Evolutionary conservation across 1,140 invertebrate species (phyloP).

Genomic region (Capitella teleta): DNA sequence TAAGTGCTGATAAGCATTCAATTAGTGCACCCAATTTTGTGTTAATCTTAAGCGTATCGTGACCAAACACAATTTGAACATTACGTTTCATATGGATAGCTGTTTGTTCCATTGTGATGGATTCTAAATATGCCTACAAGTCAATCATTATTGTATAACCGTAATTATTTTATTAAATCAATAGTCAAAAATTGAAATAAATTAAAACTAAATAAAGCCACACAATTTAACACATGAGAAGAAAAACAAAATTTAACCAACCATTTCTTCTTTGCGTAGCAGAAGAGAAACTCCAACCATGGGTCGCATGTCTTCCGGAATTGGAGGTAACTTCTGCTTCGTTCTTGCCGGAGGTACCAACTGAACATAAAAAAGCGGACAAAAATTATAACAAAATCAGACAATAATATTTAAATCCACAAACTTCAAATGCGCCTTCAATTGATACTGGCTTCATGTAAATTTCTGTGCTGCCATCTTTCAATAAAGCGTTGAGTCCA

Average conservation of each 20-base stretch:
- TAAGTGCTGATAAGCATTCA: too few relatives aligned
- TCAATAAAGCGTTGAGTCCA: slow-evolving; percentile 26
- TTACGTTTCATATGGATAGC: too few relatives aligned
- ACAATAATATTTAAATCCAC: neutral
- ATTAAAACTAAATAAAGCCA: too few relatives aligned
- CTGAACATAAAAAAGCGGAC: slow-evolving; percentile 14
- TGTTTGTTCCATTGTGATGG: too few relatives aligned
- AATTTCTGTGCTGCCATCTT: slow-evolving; percentile 37
- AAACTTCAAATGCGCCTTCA: slow-evolving; percentile 35
- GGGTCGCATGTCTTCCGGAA: slow-evolving; percentile 20
- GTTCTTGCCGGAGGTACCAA: slow-evolving; percentile 27
- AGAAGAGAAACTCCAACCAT: slow-evolving; percentile 33
- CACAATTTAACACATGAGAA: neutral
- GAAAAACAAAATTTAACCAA: neutral
- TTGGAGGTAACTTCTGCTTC: slow-evolving; percentile 20
- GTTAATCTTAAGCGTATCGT: too few relatives aligned
- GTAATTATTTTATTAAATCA: too few relatives aligned
- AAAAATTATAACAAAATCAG: neutral
- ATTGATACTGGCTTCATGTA: slow-evolving; percentile 36
- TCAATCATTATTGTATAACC: too few relatives aligned
- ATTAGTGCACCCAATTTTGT: too few relatives aligned
- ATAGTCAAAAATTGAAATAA: too few relatives aligned
- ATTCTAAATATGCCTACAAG: too few relatives aligned
- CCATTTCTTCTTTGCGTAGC: slow-evolving; percentile 30
- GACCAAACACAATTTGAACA: too few relatives aligned